Conservation (phyloP, 2,888 invertebrate genomes). For the Chaitophorus viminalis region DNA sequence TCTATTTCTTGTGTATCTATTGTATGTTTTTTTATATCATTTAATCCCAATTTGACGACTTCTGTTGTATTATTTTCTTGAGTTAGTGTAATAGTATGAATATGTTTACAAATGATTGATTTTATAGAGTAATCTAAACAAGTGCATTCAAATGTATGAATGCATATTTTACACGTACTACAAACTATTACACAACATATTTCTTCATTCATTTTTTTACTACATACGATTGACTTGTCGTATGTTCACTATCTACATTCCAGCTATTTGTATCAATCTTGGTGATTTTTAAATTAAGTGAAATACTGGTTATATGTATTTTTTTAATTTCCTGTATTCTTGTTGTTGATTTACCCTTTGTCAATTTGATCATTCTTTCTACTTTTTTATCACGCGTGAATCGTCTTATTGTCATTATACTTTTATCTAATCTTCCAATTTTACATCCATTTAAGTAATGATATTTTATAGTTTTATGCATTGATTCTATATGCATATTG, state of each 20-base stretch:
- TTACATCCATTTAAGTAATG: constrained; percentile 59
- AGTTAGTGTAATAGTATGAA: neutral
- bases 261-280: neutral
- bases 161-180: neutral
- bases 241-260: neutral
- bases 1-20: neutral
- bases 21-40: neutral
- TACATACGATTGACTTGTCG: neutral
- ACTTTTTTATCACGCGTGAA: constrained; percentile 49
- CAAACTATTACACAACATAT: constrained; percentile 5
- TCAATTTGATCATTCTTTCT: neutral
- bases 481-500: constrained; percentile 63
- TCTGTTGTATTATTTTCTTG: no score
- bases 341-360: neutral
- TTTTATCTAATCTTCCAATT: constrained; percentile 50
- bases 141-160: neutral
- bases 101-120: neutral
- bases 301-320: neutral
- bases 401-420: constrained; percentile 45
- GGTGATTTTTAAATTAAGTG: neutral
- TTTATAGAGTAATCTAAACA: neutral
- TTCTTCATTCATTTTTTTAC: neutral
- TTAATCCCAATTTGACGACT: neutral
- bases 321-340: neutral
- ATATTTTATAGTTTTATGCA: constrained; percentile 63